Evolutionary conservation across 2,888 invertebrate genomes (phyloP).

Genomic region (Tinea trinotella): DNA sequence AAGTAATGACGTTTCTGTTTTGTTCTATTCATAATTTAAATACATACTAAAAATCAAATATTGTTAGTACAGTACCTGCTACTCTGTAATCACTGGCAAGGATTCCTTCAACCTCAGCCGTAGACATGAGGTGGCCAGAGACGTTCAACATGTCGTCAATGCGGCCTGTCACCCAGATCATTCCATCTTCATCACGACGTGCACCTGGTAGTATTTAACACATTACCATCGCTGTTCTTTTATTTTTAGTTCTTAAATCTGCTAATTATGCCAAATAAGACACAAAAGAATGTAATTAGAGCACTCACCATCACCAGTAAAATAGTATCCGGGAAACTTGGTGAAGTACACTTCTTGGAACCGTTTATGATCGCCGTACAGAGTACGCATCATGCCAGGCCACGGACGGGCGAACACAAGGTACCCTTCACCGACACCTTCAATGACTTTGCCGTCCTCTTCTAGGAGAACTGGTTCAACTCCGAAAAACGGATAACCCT

Average conservation of each 20-base stretch:
- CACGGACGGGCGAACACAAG: constrained; percentile 95
- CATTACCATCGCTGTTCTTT: neutral
- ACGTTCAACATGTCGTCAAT: constrained; percentile 99
- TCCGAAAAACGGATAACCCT: constrained; percentile 98
- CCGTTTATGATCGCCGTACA: constrained; percentile 91
- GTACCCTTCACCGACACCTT: constrained; percentile 94
- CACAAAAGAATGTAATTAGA: neutral
- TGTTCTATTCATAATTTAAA: neutral
- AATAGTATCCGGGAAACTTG: constrained; percentile 97
- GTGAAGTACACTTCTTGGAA: constrained; percentile 95
- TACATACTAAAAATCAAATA: neutral
- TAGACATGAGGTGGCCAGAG: constrained; percentile 97
- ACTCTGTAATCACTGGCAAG: constrained; percentile 84
- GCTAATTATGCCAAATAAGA: neutral
- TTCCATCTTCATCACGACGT: constrained; percentile 92
- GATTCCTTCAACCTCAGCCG: constrained; percentile 92
- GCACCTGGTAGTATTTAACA: constrained; percentile 76
- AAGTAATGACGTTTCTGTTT: neutral
- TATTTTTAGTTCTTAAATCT: neutral
- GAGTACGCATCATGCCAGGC: constrained; percentile 98
- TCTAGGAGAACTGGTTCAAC: constrained; percentile 90
- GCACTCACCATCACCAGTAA: constrained; percentile 94
- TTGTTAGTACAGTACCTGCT: constrained; percentile 28
- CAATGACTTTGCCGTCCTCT: constrained; percentile 87
- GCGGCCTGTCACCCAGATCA: constrained; percentile 96